Conservation (phyloP, 2,113 vertebrate species). For the Holacanthus passer region DNA sequence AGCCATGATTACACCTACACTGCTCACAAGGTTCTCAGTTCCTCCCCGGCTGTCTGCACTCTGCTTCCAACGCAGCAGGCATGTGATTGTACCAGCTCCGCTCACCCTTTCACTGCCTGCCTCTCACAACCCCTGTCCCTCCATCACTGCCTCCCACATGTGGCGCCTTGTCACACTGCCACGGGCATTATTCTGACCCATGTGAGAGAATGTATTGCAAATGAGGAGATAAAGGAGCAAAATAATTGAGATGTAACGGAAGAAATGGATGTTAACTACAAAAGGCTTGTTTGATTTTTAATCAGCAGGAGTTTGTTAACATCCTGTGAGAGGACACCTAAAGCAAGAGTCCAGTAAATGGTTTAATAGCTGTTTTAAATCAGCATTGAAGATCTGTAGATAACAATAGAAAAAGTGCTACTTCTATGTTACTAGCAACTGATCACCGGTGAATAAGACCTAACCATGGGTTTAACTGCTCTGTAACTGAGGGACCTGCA, state of each 20-base stretch:
- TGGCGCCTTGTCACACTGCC: conserved; percentile 35
- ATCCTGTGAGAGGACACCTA: neutral
- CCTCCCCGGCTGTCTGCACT: conserved; percentile 67
- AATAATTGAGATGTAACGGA: conserved; percentile 10
- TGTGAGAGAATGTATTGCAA: conserved; percentile 28
- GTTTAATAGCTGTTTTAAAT: neutral
- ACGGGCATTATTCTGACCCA: conserved; percentile 46
- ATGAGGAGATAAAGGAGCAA: conserved; percentile 8
- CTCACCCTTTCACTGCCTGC: conserved; percentile 67
- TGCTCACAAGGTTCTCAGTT: conserved; percentile 55
- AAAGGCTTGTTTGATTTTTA: neutral
- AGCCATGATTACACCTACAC: conserved; percentile 80
- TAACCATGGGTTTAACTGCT: neutral
- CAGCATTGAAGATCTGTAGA: neutral
- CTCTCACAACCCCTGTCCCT: conserved; percentile 50
- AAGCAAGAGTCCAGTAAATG: neutral
- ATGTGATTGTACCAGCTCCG: conserved; percentile 73
- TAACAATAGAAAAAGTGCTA: neutral
- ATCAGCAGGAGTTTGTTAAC: neutral
- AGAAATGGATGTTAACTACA: conserved; percentile 20
- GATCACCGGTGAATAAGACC: neutral
- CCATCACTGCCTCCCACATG: conserved; percentile 64
- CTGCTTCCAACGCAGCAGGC: conserved; percentile 74
- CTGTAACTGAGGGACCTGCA: neutral
- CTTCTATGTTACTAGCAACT: neutral